A percentile compares a stretch with the other conserved stretches of the same genome.
Conservation (phyloP, 2,797 vertebrate species). For the Phrynocephalus guinanensis region DNA sequence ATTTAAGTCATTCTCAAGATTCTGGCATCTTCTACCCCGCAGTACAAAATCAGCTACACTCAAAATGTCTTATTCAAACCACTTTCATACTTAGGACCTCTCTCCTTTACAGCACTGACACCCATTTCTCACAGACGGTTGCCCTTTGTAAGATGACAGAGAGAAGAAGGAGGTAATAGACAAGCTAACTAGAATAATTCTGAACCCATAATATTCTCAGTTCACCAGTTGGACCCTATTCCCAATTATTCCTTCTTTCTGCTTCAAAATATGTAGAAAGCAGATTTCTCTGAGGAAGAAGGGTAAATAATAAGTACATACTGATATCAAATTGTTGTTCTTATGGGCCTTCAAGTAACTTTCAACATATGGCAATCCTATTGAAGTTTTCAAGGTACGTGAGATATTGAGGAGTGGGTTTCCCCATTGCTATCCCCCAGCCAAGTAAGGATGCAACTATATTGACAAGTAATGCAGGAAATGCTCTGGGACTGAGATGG, state of each 20-base stretch:
- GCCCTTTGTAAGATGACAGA: neutral
- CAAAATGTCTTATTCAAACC: neutral
- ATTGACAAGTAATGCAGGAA: too few relatives aligned
- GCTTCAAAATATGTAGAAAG: fast-evolving
- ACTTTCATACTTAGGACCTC: neutral
- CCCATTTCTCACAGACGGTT: neutral
- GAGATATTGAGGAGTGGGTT: too few relatives aligned
- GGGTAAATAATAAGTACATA: neutral
- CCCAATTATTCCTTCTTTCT: neutral
- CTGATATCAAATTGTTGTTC: neutral
- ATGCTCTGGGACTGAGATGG: too few relatives aligned
- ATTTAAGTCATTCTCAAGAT: neutral
- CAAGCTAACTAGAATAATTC: neutral
- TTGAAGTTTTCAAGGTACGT: too few relatives aligned
- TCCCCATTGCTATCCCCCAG: too few relatives aligned
- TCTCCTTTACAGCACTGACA: too few relatives aligned
- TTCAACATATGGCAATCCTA: too few relatives aligned
- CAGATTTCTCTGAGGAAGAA: neutral
- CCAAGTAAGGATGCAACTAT: too few relatives aligned
- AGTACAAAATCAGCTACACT: neutral
- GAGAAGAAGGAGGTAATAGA: neutral
- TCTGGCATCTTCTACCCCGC: neutral
- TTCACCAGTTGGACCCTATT: neutral
- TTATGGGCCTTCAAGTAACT: too few relatives aligned
- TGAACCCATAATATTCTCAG: neutral